These are phyloP conservation scores for Chamaetylas fuelleborni DNA, from an alignment of 2,113 vertebrate genomes.

Conservation along the genomic window DNA sequence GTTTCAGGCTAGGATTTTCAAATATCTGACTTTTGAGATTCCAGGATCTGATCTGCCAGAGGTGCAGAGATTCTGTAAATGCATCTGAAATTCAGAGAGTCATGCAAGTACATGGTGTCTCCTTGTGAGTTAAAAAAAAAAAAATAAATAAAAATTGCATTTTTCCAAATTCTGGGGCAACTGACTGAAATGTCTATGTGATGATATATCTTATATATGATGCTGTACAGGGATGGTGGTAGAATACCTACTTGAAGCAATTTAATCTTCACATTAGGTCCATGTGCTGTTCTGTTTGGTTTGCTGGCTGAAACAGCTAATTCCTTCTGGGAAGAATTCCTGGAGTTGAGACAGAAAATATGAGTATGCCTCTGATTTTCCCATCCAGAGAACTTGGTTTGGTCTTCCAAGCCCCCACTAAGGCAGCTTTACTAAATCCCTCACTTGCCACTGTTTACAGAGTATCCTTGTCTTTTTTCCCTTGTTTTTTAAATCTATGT, in stretches of 20 bases:
- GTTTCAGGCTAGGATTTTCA: background rate
- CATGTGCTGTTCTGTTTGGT: background rate
- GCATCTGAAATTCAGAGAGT: background rate
- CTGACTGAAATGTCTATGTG: accelerated
- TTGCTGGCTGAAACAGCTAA: background rate
- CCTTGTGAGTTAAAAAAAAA: background rate
- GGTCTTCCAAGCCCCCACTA: background rate
- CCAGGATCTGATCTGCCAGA: background rate
- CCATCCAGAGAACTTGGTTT: background rate
- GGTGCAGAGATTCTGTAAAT: background rate
- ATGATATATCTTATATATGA: background rate
- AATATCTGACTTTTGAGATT: background rate
- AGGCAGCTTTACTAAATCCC: background rate
- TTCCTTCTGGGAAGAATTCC: background rate
- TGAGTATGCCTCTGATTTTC: background rate
- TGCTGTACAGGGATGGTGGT: background rate
- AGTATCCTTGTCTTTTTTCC: background rate
- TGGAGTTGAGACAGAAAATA: background rate
- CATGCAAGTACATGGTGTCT: background rate
- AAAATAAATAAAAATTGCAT: background rate
- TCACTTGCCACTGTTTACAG: background rate
- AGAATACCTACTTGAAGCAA: background rate
- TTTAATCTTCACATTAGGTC: background rate
- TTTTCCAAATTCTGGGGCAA: background rate
- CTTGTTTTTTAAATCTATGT: background rate